phyloP scores from a whole-genome alignment of 1,140 invertebrate genomes.

The Macrostomum lignano region DNA sequence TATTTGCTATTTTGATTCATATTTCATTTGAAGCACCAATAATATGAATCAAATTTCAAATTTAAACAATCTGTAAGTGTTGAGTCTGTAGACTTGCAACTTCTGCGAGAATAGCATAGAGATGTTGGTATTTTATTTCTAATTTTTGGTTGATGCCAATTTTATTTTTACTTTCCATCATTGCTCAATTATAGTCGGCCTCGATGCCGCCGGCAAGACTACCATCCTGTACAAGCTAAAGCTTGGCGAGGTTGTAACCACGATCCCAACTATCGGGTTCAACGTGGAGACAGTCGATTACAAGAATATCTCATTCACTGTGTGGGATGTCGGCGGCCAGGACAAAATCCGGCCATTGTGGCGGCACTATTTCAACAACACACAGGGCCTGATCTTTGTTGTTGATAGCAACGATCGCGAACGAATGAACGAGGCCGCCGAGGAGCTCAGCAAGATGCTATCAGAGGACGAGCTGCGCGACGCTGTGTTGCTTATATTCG shows the following conservation, averaged over 20 bases:
- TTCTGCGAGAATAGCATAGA: no score
- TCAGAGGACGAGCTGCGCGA: conserved; percentile 90
- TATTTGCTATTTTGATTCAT: no score
- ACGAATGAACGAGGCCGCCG: conserved; percentile 67
- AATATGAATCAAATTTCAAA: no score
- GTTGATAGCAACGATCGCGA: conserved; percentile 86
- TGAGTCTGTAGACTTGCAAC: no score
- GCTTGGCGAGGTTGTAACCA: conserved; percentile 80
- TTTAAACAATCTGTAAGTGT: no score
- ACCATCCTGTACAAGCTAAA: conserved; percentile 89
- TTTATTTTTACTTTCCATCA: no score
- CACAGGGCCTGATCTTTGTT: conserved; percentile 45
- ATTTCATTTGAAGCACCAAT: no score
- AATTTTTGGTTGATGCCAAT: no score
- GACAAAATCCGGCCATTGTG: conserved; percentile 25
- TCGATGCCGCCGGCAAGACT: conserved; percentile 87
- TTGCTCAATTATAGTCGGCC: conserved; percentile 46
- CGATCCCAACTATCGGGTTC: conserved; percentile 60
- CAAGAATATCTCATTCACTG: conserved; percentile 26
- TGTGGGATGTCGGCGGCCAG: conserved; percentile 30
- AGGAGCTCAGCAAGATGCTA: conserved; percentile 78
- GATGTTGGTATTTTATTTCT: no score
- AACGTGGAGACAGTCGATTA: conserved; percentile 18
- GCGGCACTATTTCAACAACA: conserved; percentile 22
- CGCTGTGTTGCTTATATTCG: conserved; percentile 81